Percentiles rank a stretch among this genome's conserved stretches.
Conservation (phyloP, 2,888 invertebrate species). For the Cantharis nigra region DNA sequence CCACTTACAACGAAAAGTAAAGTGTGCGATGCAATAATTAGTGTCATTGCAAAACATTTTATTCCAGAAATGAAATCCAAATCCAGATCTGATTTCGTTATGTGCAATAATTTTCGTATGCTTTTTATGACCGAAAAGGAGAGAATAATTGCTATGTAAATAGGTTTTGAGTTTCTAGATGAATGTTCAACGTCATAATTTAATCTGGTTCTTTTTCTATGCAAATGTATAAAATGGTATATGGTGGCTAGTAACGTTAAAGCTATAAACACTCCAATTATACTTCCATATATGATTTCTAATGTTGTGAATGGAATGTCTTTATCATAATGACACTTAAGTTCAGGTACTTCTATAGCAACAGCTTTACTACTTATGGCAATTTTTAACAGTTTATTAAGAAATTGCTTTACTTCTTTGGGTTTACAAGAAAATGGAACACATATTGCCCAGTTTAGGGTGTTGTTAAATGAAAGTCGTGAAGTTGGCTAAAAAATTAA, state of each 20-base stretch:
- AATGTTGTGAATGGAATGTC: conserved; percentile 46
- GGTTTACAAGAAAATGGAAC: conserved; percentile 64
- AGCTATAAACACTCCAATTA: conserved; percentile 40
- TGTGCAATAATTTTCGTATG: conserved; percentile 62
- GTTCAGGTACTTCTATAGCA: conserved; percentile 36
- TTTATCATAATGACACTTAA: conserved; percentile 42
- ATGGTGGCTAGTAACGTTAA: conserved; percentile 42
- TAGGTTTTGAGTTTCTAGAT: conserved; percentile 17
- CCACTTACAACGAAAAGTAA: conserved; percentile 69
- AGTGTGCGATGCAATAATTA: conserved; percentile 70
- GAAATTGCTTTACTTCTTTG: conserved; percentile 59
- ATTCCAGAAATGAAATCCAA: conserved; percentile 64
- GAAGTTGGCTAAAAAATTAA: conserved; percentile 27
- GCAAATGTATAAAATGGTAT: conserved; percentile 40
- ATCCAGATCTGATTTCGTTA: conserved; percentile 62
- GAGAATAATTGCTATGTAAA: conserved; percentile 42
- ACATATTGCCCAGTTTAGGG: conserved; percentile 67
- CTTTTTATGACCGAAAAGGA: conserved; percentile 67
- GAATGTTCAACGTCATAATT: conserved; percentile 37
- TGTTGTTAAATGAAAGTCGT: conserved; percentile 41
- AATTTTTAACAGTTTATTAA: conserved; percentile 47
- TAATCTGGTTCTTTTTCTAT: conserved; percentile 33
- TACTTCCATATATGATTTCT: conserved; percentile 41
- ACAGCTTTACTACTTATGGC: conserved; percentile 38
- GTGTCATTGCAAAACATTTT: conserved; percentile 69